Conservation (phyloP, 2,797 vertebrate genomes). For the Sebastes miniatus region DNA sequence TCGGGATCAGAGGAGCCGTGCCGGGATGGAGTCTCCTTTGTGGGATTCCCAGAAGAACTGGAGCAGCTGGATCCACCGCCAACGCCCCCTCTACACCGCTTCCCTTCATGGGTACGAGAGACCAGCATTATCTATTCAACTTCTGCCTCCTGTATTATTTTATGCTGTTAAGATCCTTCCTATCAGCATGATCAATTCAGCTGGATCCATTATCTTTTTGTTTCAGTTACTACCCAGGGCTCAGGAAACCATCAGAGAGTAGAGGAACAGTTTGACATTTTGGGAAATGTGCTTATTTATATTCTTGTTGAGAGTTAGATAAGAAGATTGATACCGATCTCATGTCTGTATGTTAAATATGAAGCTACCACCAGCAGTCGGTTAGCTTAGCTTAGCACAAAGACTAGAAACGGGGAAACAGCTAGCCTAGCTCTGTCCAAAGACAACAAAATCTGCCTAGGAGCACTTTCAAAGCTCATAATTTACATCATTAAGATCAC, state of each 20-base stretch:
- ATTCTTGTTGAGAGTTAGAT: not conserved
- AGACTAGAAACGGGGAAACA: not conserved
- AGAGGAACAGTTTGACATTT: not conserved
- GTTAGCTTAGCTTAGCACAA: not conserved
- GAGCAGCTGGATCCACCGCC: conserved; percentile 84
- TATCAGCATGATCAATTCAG: not conserved
- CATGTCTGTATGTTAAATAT: not conserved
- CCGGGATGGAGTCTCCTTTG: conserved; percentile 62
- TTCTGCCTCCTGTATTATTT: not conserved
- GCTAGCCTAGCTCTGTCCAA: not conserved
- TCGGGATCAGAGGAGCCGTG: conserved; percentile 19
- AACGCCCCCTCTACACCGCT: conserved; percentile 92
- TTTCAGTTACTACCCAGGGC: not conserved
- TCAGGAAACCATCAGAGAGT: not conserved
- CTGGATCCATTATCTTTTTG: not conserved
- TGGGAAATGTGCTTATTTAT: not conserved
- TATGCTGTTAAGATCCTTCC: not conserved
- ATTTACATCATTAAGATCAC: not conserved
- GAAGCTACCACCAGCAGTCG: not conserved
- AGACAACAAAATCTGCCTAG: not conserved
- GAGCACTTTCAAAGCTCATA: not conserved
- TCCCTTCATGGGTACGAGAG: conserved; percentile 92
- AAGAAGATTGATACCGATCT: not conserved
- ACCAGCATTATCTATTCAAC: not conserved
- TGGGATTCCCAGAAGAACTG: conserved; percentile 70